Evolutionary conservation across 2,888 invertebrate species (phyloP), one percentile per base, ranked within the genome.

Genomic region (Callimorpha dominula): DNA sequence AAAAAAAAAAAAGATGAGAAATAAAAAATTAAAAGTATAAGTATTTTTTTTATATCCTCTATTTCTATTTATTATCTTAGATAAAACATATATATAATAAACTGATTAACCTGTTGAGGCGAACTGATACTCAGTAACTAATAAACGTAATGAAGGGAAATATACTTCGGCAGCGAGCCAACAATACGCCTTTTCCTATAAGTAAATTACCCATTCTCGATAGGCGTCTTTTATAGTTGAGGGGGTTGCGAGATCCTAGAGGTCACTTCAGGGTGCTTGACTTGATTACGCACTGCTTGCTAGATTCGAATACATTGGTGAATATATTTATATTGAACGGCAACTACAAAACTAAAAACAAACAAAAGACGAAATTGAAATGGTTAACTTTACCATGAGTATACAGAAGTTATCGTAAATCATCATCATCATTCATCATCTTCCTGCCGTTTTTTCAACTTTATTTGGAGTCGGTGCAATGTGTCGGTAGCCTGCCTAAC

Each of bases 201-300:
- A 52, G 66, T 42, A 5, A 66, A 66, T 66, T 42, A 50, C 42
- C 40, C 31, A 15, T 42, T 15, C 66, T 66, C 66, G 31, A 52
- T 66, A 66, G 50, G 20, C 17, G 50, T 40, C 50, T 40, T 52
- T 50, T 15, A 43, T n/a, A 64, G 42, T 17, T 17, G 17, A 40
- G 31, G 52, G 40, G 40, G 50, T 11, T 40, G n/a, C 12, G 50
- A 17, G 8, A 17, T 50, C 31, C 31, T 50, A 52, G 50, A 31
- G 40, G 50, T 40, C 50, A 66, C 40, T 52, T 66, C 17, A 31
- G 66, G 17, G 40, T 15, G 31, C 52, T 66, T 52, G 40, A 66
- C 43, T 65, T 20, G 43, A 42, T 42, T 52, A 66, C 17, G 11
- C 52, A 66, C 12, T 7, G 50, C 40, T 49, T 65, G 17, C 40